A percentile compares a stretch with the other conserved stretches of the same genome.
Conservation (phyloP, 2,113 vertebrate genomes). For the Hystrix cristata region DNA sequence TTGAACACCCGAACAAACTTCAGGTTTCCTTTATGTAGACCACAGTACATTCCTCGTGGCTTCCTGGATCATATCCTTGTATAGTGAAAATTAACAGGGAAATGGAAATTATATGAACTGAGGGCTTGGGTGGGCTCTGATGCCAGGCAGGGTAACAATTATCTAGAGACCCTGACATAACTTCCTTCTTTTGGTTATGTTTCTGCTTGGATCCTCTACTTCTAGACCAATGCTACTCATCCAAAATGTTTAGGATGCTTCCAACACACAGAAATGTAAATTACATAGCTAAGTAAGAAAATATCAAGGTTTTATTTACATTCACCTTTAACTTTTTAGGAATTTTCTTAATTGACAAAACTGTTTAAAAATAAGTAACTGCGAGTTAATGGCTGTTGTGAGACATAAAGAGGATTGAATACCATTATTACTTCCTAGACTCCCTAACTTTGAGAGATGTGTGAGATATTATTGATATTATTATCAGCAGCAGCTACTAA, state of each 20-base stretch:
- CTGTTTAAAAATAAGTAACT: neutral
- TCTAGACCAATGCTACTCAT: neutral
- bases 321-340: neutral
- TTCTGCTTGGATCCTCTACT: neutral
- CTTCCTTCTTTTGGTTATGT: neutral
- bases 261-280: neutral
- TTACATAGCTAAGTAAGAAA: neutral
- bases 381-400: neutral
- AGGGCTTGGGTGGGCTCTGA: neutral
- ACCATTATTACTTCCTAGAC: neutral
- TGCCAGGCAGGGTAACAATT: neutral
- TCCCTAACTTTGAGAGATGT: neutral
- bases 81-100: slow-evolving; percentile 1
- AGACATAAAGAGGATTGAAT: neutral
- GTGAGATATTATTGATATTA: neutral
- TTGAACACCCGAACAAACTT: slow-evolving; percentile 4
- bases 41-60: neutral
- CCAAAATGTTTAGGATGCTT: neutral
- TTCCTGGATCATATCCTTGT: neutral
- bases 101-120: neutral
- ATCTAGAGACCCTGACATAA: neutral
- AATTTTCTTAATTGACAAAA: neutral
- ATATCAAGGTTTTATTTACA: neutral
- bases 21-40: neutral
- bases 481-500: neutral